A percentile compares a stretch with the other conserved stretches of the same genome.
These are phyloP conservation scores for Elysia crispata DNA, from an alignment of 2,888 invertebrate species.

Conservation along the genomic window DNA sequence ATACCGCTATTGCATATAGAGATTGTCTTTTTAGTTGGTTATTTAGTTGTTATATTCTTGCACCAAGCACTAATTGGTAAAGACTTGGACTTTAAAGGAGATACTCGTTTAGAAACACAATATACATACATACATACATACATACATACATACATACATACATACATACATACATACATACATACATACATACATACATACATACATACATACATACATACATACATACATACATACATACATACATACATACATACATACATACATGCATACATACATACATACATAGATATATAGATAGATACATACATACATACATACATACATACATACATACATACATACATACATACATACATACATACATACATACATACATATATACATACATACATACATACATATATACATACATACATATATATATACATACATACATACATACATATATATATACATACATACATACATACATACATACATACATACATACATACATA, in stretches of 20 bases:
- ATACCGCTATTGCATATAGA: no score
- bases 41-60: no score
- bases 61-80: no score
- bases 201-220: slow-evolving; percentile 12
- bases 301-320: not conserved
- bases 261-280: slow-evolving; percentile 9
- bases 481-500: not conserved
- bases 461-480: not conserved
- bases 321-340: slow-evolving; percentile 19
- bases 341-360: slow-evolving; percentile 12
- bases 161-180: not conserved
- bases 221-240: not conserved
- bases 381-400: not conserved
- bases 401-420: not conserved
- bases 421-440: not conserved
- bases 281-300: no score
- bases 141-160: not conserved
- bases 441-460: not conserved
- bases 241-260: no score
- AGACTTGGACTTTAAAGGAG: no score
- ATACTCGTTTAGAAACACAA: no score
- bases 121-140: not conserved
- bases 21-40: no score
- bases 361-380: not conserved
- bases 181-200: slow-evolving; percentile 19